phyloP scores from a whole-genome alignment of 2,888 invertebrate genomes.

The Ormyrus pomaceus region DNA sequence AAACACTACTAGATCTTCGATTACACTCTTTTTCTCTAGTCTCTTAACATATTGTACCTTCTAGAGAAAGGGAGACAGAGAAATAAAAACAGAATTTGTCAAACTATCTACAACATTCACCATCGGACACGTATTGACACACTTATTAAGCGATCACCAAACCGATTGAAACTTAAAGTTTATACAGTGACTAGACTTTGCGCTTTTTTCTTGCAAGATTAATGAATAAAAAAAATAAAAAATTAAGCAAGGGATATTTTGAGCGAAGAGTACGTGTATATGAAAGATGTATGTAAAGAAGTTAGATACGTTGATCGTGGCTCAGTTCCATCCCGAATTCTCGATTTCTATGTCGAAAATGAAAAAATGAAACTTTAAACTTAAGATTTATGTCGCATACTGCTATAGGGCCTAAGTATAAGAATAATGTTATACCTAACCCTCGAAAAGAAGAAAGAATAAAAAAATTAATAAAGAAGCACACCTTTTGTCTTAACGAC shows the following conservation, averaged over 20 bases:
- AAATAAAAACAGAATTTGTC: conserved; percentile 8
- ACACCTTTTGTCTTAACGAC: conserved; percentile 57
- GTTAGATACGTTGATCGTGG: conserved; percentile 50
- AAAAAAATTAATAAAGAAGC: conserved; percentile 27
- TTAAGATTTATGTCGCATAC: conserved; percentile 55
- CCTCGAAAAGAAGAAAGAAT: conserved; percentile 49
- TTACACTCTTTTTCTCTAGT: conserved; percentile 62
- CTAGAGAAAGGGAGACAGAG: conserved; percentile 57
- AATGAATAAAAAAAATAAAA: background rate
- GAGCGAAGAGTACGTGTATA: conserved; percentile 16
- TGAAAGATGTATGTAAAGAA: conserved; percentile 34
- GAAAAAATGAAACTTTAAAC: conserved; percentile 33
- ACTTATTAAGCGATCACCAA: conserved; percentile 18
- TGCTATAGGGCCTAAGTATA: conserved; percentile 62
- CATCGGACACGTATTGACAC: conserved; percentile 10
- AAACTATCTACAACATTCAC: conserved; percentile 2
- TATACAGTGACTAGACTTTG: conserved; percentile 13
- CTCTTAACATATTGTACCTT: conserved; percentile 61
- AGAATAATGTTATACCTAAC: conserved; percentile 56
- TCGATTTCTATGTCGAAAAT: conserved; percentile 62
- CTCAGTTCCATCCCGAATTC: conserved; percentile 56
- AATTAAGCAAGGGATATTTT: background rate
- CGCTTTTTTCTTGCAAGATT: conserved; percentile 8
- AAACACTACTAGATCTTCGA: conserved; percentile 58
- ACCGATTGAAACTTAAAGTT: conserved; percentile 14